A percentile compares a stretch with the other conserved stretches of the same genome.
Conservation (phyloP, 2,888 invertebrate genomes). For the Ptilodon capucinus region DNA sequence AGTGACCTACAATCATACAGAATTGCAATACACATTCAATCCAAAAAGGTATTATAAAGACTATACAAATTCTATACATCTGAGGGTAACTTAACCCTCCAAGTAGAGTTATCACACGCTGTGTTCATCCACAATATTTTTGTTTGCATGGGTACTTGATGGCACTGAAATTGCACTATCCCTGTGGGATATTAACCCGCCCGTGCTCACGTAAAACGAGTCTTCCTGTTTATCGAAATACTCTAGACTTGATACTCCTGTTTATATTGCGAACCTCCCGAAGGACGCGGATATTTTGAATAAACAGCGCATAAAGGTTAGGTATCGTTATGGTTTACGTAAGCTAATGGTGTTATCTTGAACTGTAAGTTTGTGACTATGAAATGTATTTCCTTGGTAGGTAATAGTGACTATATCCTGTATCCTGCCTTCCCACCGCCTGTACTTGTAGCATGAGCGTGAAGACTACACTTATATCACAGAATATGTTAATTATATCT, state of each 20-base stretch:
- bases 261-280: conserved; percentile 29
- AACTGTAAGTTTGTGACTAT: not conserved
- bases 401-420: no score
- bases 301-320: not conserved
- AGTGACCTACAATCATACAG: no score
- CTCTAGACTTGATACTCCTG: conserved; percentile 38
- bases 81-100: not conserved
- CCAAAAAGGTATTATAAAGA: no score
- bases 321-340: not conserved
- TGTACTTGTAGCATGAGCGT: no score
- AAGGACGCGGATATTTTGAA: not conserved
- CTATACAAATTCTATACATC: no score
- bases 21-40: no score
- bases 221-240: conserved; percentile 67
- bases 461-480: no score
- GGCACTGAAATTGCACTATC: conserved; percentile 70
- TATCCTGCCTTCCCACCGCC: no score
- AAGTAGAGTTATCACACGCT: conserved; percentile 18
- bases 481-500: no score
- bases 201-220: conserved; percentile 60
- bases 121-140: conserved; percentile 68
- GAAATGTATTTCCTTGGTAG: no score
- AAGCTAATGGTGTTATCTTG: not conserved
- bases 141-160: conserved; percentile 58
- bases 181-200: conserved; percentile 73